These are phyloP conservation scores for Oscheius sp. DNA, from an alignment of 2,888 invertebrate genomes.

Conservation along the genomic window DNA sequence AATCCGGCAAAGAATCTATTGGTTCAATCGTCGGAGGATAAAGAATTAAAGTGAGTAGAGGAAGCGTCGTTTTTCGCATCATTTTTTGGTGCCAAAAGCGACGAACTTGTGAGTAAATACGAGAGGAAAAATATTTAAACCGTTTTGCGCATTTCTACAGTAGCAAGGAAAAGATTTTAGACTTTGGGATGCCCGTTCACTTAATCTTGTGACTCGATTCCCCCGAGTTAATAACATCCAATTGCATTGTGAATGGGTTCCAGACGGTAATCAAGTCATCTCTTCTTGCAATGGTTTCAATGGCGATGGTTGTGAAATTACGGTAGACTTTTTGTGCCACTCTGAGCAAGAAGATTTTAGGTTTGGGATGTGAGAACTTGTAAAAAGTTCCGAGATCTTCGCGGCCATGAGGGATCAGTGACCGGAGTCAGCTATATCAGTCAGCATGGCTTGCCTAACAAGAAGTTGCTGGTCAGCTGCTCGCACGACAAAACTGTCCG, in stretches of 20 bases:
- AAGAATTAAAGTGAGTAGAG: constrained; percentile 71
- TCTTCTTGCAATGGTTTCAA: constrained; percentile 73
- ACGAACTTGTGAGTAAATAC: background rate
- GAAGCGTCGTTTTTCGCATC: no score
- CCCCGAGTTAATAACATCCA: constrained; percentile 72
- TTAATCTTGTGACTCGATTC: constrained; percentile 70
- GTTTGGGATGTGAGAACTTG: constrained; percentile 60
- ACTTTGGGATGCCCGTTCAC: constrained; percentile 71
- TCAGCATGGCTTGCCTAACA: constrained; percentile 65
- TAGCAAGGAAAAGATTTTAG: constrained; percentile 54
- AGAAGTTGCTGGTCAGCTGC: constrained; percentile 70
- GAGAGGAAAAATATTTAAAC: background rate
- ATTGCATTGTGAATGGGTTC: constrained; percentile 71
- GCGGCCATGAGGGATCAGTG: constrained; percentile 68
- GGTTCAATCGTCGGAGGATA: constrained; percentile 73
- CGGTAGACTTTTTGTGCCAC: constrained; percentile 70
- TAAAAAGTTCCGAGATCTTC: constrained; percentile 51
- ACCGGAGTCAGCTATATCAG: constrained; percentile 56
- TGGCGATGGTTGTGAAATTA: constrained; percentile 73
- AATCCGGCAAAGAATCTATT: constrained; percentile 66
- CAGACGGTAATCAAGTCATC: constrained; percentile 70
- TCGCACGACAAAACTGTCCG: constrained; percentile 71
- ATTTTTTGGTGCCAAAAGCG: no score
- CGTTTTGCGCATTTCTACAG: background rate
- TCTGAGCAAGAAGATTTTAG: constrained; percentile 45